Base-by-base conservation (phyloP, 2,888 invertebrate genomes). In the Phrixothrix hirtus region DNA sequence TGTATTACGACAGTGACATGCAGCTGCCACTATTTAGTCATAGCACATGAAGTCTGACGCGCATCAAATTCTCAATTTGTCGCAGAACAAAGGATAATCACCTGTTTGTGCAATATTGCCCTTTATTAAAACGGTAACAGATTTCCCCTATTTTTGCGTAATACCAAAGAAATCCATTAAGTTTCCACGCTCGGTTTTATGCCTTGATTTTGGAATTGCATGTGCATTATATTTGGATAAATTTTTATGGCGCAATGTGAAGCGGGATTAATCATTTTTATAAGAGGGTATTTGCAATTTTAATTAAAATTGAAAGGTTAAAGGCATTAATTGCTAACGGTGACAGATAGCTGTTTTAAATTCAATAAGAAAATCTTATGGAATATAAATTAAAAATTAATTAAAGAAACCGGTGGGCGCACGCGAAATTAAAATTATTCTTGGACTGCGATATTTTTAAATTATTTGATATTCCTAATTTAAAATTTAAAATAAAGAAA, bases 61-160 rank as follows among this genome's bases (percentile, higher is more conserved):
- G 69, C 67, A 63, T 69, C 70, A 69, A 69, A 72, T 69, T 67
- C 63, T 62, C 68, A 70, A 72, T 72, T 71, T 70, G 70, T 70
- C 68, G 58, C 67, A 67, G 69, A 67, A 70, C 68, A 69, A 71
- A 66, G 59, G 67, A 66, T 68, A 68, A 70, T 72, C 70, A 72
- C 72, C 71, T 72, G 72, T 71, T 70, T 69, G 66, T 68, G 67
- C 65, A 63, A 62, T 51, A 56, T 44, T 48, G 57, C 55, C 64
- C 61, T 62, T 64, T 65, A 62, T 62, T 62, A 58, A 57, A 55
- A 44, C 48, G 44, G 51, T 58, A 59, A 56, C 52, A 49, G 51
- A 50, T 55, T 44, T 54, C 63, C 62, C 58, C 51, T 29, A 27
- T 45, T 58, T 51, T 38, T 37, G 29, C 15, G 34, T 42, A 48